Evolutionary conservation across 2,113 vertebrate genomes (phyloP), one percentile per base, ranked within the genome.

Genomic region (Ctenodactylus gundi): DNA sequence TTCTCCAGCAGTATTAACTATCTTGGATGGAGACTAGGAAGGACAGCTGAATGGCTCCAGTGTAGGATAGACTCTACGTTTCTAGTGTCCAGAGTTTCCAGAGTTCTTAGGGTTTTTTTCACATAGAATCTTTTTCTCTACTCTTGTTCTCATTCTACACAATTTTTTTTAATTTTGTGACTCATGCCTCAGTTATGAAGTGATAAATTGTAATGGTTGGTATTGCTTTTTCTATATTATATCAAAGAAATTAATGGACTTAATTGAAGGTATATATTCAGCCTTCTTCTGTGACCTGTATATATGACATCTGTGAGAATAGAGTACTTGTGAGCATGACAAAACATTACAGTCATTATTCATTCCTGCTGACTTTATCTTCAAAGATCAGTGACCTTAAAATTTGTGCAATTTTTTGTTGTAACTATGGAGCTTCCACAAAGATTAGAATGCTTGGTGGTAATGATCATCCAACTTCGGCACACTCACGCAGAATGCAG

Each of bases 151-250:
- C 10, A 58, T 46, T 31, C 29, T 81, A 23, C 17, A 55, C 39
- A 29, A 15, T 65, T 44, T 67, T 72, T 51, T 62, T 11, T 17
- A 20, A 6, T 86, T 72, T 91, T 76, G 2, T 41, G 46, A 82
- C 49, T 88, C 36, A 58, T 39, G 73, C 49, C 65, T 82, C 65
- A 60, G 9, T n/a, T 65, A 67, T 77, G 17, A 36, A 67, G n/a
- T 67, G 39, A 20, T 70, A 85, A 55, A 41, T 68, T 87, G 36
- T 73, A 84, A 75, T 72, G 27, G 44, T 14, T 36, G 57, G 51
- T 82, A 18, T 62, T 39, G 15, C 81, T 92, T 75, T 94, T 72
- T 67, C 62, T 87, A 27, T 36, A n/a, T 60, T 60, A n/a, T n/a
- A n/a, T n/a, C n/a, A n/a, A n/a, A n/a, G n/a, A n/a, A n/a, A n/a